Conservation (phyloP, 2,888 invertebrate genomes). For the Andrena minutula region DNA sequence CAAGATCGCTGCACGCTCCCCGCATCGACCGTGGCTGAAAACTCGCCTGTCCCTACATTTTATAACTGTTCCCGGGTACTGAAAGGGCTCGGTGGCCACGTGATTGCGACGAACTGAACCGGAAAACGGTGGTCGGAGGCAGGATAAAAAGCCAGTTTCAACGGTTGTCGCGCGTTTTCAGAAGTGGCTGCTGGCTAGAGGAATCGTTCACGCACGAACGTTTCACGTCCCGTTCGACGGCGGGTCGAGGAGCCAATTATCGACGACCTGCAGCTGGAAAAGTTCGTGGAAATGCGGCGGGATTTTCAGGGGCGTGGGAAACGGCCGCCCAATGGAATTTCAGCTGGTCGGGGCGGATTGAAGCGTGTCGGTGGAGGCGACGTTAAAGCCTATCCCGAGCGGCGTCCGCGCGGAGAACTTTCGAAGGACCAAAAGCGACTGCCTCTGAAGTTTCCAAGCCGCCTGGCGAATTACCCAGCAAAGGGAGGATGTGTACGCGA, state of each 20-base stretch:
- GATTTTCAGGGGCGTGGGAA: slow-evolving; percentile 40
- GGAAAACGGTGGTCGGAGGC: neutral
- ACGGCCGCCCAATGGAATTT: slow-evolving; percentile 41
- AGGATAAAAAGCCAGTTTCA: slow-evolving; percentile 21
- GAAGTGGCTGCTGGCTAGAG: slow-evolving; percentile 22
- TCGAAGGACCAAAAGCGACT: slow-evolving; percentile 31
- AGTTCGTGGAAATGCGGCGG: slow-evolving; percentile 11
- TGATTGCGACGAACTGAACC: too few species aligned
- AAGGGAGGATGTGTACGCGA: slow-evolving; percentile 41
- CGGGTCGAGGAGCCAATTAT: slow-evolving; percentile 27
- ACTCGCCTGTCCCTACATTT: too few species aligned
- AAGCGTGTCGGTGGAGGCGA: slow-evolving; percentile 14
- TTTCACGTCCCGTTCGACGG: slow-evolving; percentile 41
- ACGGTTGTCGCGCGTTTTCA: slow-evolving; percentile 20
- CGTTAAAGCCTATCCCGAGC: slow-evolving; percentile 40
- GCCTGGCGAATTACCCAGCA: slow-evolving; percentile 60
- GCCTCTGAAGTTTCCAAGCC: slow-evolving; percentile 62
- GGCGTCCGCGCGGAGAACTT: slow-evolving; percentile 48
- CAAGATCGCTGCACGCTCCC: too few species aligned
- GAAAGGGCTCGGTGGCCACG: too few species aligned
- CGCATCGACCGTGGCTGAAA: too few species aligned
- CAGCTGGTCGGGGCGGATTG: neutral
- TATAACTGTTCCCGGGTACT: too few species aligned
- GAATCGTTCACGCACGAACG: slow-evolving; percentile 51
- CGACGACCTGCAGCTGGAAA: slow-evolving; percentile 29